Evolutionary conservation across 2,797 vertebrate genomes (phyloP).

Genomic region (Urosaurus nigricauda): DNA sequence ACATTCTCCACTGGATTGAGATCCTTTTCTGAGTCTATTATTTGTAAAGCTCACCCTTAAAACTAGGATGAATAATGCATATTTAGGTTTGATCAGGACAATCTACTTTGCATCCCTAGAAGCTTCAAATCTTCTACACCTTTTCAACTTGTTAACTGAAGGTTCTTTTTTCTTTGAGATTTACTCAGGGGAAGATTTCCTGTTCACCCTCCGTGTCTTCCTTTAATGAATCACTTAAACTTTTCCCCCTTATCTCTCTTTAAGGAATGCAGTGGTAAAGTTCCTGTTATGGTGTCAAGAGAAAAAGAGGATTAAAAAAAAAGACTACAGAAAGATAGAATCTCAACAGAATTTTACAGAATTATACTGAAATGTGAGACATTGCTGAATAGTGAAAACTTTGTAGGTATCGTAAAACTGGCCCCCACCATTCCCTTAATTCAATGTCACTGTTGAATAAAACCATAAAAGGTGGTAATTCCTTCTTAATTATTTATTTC

Average conservation of each 20-base stretch:
- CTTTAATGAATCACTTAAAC: constrained; percentile 9
- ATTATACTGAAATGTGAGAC: neutral
- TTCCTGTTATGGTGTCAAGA: neutral
- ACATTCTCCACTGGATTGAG: too few relatives aligned
- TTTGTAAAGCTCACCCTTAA: neutral
- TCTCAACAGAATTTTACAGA: neutral
- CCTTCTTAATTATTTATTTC: too few relatives aligned
- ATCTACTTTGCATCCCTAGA: neutral
- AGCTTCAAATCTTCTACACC: neutral
- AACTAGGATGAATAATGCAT: neutral
- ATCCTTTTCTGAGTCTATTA: too few relatives aligned
- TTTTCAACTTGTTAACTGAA: neutral
- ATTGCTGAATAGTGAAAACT: neutral
- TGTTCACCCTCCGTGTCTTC: neutral
- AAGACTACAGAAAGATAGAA: constrained; percentile 12
- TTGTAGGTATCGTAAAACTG: too few relatives aligned
- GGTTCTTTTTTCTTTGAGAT: constrained; percentile 6
- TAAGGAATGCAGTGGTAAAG: neutral
- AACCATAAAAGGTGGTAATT: too few relatives aligned
- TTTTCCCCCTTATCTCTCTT: constrained; percentile 6
- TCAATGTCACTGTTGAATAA: too few relatives aligned
- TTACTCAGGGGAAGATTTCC: constrained; percentile 7
- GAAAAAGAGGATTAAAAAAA: neutral
- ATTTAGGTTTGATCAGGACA: neutral
- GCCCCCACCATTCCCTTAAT: too few relatives aligned